Evolutionary conservation across 2,113 vertebrate species (phyloP).

Genomic region (Albula goreensis): DNA sequence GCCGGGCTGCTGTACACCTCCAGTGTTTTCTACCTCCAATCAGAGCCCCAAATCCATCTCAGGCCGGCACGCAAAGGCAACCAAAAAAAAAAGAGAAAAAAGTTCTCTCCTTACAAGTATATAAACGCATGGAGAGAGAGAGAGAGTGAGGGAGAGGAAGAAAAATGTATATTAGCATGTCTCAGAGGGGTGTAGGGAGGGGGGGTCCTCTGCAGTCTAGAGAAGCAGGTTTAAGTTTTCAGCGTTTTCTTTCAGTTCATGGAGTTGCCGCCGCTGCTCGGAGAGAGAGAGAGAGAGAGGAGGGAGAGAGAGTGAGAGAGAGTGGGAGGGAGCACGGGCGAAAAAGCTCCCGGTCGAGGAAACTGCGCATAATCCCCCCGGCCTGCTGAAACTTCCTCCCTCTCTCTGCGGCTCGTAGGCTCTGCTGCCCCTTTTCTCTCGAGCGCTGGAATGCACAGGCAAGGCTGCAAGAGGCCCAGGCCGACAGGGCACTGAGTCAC

Average conservation of each 20-base stretch:
- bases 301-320: conserved; percentile 70
- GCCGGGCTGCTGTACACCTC: conserved; percentile 81
- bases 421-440: conserved; percentile 75
- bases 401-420: conserved; percentile 70
- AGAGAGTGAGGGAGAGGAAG: conserved; percentile 41
- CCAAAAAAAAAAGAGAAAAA: conserved; percentile 67
- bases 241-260: conserved; percentile 65
- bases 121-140: background rate
- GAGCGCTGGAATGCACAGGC: conserved; percentile 89
- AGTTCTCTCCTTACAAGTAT: conserved; percentile 63
- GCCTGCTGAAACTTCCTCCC: conserved; percentile 76
- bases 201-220: conserved; percentile 21
- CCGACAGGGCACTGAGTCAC: conserved; percentile 91
- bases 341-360: conserved; percentile 74
- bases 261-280: conserved; percentile 74
- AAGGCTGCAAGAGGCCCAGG: conserved; percentile 88
- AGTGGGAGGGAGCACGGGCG: conserved; percentile 81
- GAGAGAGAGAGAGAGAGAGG: conserved; percentile 77
- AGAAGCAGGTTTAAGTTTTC: conserved; percentile 68
- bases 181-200: background rate
- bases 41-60: conserved; percentile 55
- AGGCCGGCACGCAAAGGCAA: conserved; percentile 55
- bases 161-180: conserved; percentile 1
- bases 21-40: conserved; percentile 53
- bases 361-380: conserved; percentile 86